Conservation (phyloP, 2,113 vertebrate genomes). For the Myotis yumanensis region DNA sequence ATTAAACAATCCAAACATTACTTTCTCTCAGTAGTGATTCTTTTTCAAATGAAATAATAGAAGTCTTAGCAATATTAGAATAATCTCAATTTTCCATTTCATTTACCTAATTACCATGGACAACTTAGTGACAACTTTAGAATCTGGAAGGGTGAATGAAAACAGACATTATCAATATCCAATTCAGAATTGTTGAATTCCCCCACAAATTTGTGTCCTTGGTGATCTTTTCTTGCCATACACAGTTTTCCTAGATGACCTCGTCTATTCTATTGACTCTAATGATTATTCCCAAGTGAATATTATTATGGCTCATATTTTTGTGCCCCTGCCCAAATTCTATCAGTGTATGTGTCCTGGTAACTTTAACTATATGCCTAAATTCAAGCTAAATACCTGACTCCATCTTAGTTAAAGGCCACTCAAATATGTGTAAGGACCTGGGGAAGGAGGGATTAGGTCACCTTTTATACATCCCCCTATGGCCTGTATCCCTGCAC, state of each 20-base stretch:
- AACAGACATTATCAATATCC: neutral
- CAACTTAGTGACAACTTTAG: neutral
- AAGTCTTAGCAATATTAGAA: neutral
- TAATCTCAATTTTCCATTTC: neutral
- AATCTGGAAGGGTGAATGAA: neutral
- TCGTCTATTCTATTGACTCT: neutral
- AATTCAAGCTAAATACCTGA: neutral
- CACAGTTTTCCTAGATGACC: neutral
- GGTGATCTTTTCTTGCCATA: neutral
- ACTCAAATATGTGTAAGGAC: neutral
- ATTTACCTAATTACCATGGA: neutral
- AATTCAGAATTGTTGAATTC: neutral
- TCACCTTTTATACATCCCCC: neutral
- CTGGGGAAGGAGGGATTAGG: rapidly evolving
- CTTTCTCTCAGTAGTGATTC: neutral
- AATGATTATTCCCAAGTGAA: neutral
- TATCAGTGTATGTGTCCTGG: neutral
- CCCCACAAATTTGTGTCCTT: neutral
- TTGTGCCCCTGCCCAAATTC: neutral
- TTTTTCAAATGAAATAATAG: neutral
- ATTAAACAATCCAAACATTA: neutral
- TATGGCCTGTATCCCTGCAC: neutral
- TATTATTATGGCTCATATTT: neutral
- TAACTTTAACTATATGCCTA: neutral
- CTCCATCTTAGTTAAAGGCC: neutral